These are phyloP conservation scores for Salvelinus namaycush DNA, from an alignment of 2,113 vertebrate species.

Conservation along the genomic window DNA sequence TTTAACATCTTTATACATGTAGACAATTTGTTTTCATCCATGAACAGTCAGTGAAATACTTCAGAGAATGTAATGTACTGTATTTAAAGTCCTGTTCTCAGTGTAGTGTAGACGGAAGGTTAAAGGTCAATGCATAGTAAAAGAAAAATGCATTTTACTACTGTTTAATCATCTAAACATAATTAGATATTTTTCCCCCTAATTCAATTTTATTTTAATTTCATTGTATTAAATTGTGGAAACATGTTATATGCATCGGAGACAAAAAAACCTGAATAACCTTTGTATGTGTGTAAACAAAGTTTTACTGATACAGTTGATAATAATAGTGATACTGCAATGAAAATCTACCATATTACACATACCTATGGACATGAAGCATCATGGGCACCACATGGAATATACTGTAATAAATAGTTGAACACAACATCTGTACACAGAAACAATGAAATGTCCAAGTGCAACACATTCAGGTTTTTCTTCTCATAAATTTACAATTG, in stretches of 20 bases:
- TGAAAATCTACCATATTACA: conserved; percentile 94
- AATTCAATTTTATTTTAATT: too few relatives aligned
- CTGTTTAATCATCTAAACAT: too few relatives aligned
- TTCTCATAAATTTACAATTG: conserved; percentile 73
- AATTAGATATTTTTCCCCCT: too few relatives aligned
- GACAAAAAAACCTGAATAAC: conserved; percentile 37
- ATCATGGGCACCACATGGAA: conserved; percentile 91
- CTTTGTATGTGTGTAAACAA: conserved; percentile 87
- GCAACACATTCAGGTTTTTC: conserved; percentile 90
- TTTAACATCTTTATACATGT: too few relatives aligned
- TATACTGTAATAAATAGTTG: conserved; percentile 94
- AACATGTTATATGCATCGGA: background rate
- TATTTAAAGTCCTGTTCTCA: too few relatives aligned
- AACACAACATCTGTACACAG: conserved; percentile 98
- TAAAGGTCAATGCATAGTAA: too few relatives aligned
- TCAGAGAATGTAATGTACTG: too few relatives aligned
- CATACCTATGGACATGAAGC: conserved; percentile 87
- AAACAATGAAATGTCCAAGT: conserved; percentile 95
- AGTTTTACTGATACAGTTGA: conserved; percentile 94
- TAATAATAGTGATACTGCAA: conserved; percentile 95
- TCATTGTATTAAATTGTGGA: too few relatives aligned
- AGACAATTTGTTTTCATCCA: too few relatives aligned
- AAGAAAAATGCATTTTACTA: too few relatives aligned
- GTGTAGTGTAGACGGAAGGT: too few relatives aligned
- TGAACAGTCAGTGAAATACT: too few relatives aligned